A percentile compares a stretch with the other conserved stretches of the same genome.
Conservation (phyloP, 1,140 invertebrate species). For the Vanessa atalanta region DNA sequence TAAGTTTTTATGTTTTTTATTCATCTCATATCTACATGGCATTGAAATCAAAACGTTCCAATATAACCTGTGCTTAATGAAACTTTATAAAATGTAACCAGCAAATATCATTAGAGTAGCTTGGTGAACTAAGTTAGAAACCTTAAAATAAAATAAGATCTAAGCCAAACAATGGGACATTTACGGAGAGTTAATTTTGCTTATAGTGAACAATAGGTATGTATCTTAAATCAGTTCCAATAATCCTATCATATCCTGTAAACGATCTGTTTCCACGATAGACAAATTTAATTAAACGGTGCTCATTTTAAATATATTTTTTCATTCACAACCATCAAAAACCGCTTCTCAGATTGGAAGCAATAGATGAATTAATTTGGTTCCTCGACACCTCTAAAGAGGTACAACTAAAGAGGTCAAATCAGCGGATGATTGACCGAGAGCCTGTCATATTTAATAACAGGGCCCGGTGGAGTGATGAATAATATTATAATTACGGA, state of each 20-base stretch:
- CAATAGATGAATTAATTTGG: slow-evolving; percentile 28
- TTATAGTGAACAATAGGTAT: too few relatives aligned
- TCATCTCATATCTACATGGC: too few relatives aligned
- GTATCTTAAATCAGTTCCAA: neutral
- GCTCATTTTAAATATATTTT: slow-evolving; percentile 1
- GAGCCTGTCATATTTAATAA: slow-evolving; percentile 40
- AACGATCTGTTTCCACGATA: neutral
- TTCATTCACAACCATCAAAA: slow-evolving; percentile 22
- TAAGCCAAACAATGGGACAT: too few relatives aligned
- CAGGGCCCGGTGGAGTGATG: slow-evolving; percentile 36
- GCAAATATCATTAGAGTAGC: too few relatives aligned
- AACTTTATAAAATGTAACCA: too few relatives aligned
- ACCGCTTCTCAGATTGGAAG: slow-evolving; percentile 11
- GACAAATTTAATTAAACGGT: slow-evolving; percentile 18
- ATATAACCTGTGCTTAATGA: too few relatives aligned
- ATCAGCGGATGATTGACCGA: slow-evolving; percentile 31
- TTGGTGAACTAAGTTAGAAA: too few relatives aligned
- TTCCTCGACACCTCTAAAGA: slow-evolving; percentile 23
- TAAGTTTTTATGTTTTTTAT: too few relatives aligned
- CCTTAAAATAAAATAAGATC: too few relatives aligned
- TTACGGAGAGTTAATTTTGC: too few relatives aligned
- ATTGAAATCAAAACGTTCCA: too few relatives aligned
- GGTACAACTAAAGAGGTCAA: slow-evolving; percentile 21
- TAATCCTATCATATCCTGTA: neutral
- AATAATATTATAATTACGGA: slow-evolving; percentile 66